These are phyloP conservation scores for Clunio marinus DNA, from an alignment of 2,888 invertebrate species.

Conservation along the genomic window DNA sequence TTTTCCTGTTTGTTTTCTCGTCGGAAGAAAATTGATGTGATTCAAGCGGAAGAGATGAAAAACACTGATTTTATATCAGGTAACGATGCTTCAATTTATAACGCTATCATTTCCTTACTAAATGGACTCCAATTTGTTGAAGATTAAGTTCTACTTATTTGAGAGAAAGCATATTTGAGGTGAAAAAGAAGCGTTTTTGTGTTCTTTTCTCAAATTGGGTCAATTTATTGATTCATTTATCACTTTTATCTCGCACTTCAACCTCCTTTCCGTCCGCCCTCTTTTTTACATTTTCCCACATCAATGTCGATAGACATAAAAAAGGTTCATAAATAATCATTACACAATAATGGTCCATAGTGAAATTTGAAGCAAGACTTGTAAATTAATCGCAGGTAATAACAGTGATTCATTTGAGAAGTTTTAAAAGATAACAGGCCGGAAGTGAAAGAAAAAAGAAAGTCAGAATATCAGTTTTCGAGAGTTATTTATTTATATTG, in stretches of 20 bases:
- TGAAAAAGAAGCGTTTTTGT: not conserved
- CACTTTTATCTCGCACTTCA: constrained; percentile 2
- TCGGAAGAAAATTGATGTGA: too few species aligned
- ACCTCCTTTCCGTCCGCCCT: too few species aligned
- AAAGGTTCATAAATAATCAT: not conserved
- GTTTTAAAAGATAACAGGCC: too few species aligned
- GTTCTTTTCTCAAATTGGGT: not conserved
- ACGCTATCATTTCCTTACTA: not conserved
- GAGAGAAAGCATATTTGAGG: too few species aligned
- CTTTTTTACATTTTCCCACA: not conserved
- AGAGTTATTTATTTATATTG: too few species aligned
- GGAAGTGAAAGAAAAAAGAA: too few species aligned
- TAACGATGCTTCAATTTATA: not conserved
- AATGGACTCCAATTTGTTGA: constrained; percentile 2
- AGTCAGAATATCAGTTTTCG: not conserved
- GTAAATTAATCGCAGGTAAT: not conserved
- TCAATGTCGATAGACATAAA: too few species aligned
- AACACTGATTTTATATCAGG: too few species aligned
- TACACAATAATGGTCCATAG: constrained; percentile 5
- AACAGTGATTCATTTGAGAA: not conserved
- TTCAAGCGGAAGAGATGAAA: too few species aligned
- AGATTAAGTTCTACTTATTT: not conserved
- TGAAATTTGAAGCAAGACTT: not conserved
- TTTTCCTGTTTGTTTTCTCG: too few species aligned
- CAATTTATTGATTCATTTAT: constrained; percentile 3